Conservation (phyloP, 2,113 vertebrate genomes). For the Calonectris borealis region DNA sequence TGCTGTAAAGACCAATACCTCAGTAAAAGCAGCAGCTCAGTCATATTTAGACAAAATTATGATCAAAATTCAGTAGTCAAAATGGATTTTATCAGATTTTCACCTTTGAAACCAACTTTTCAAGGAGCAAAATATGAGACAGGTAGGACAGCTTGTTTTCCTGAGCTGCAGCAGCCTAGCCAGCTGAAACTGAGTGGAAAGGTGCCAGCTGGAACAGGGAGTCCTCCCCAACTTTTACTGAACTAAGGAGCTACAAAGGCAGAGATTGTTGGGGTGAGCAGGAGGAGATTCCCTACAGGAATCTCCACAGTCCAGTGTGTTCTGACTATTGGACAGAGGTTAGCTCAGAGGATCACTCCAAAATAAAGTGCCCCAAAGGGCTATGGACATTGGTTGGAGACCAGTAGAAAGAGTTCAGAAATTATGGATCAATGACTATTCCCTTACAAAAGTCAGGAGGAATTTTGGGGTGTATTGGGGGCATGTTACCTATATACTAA, state of each 20-base stretch:
- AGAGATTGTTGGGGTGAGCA: neutral
- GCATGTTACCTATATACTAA: neutral
- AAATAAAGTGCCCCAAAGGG: neutral
- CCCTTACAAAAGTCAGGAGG: neutral
- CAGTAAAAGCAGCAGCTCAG: neutral
- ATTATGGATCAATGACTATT: neutral
- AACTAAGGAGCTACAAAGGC: neutral
- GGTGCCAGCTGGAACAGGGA: neutral
- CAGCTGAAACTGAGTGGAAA: neutral
- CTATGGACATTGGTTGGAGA: neutral
- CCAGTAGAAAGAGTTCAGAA: neutral
- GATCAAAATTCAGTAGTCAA: neutral
- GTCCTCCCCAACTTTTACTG: neutral
- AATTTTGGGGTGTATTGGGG: neutral
- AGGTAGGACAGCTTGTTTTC: neutral
- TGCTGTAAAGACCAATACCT: neutral
- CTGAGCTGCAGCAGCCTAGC: neutral
- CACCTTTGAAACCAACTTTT: neutral
- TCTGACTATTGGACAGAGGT: neutral
- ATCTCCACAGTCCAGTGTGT: fast-evolving
- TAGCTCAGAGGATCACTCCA: neutral
- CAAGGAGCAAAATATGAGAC: neutral
- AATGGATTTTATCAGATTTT: neutral
- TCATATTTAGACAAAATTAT: neutral
- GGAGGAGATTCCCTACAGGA: neutral